Conservation (phyloP, 2,888 invertebrate genomes). For the Hydrotaea cyrtoneurina region DNA sequence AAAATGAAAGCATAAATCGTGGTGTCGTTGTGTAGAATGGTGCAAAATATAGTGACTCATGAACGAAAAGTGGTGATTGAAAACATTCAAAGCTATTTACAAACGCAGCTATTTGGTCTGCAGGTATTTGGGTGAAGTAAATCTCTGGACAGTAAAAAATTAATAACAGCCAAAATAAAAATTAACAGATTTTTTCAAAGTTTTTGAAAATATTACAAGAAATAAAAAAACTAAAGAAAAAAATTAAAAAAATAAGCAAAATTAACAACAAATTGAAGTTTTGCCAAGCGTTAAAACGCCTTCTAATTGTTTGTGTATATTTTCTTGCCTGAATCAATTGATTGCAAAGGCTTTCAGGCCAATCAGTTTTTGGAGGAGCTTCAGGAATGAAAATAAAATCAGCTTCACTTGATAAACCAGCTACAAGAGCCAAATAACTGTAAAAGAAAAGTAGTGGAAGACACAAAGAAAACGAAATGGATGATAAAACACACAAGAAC, state of each 20-base stretch:
- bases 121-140: constrained; percentile 30
- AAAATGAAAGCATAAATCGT: background rate
- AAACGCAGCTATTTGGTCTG: constrained; percentile 34
- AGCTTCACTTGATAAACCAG: constrained; percentile 91
- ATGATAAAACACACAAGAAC: constrained; percentile 60
- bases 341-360: constrained; percentile 89
- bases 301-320: constrained; percentile 44
- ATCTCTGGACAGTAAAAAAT: constrained; percentile 35
- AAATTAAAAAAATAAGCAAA: constrained; percentile 57
- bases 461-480: constrained; percentile 58
- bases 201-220: constrained; percentile 37
- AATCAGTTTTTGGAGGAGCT: constrained; percentile 89
- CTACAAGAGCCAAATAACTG: constrained; percentile 93
- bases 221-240: constrained; percentile 43
- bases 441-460: constrained; percentile 72
- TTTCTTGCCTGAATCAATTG: constrained; percentile 86
- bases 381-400: constrained; percentile 95
- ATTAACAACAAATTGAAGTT: constrained; percentile 66
- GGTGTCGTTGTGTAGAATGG: background rate
- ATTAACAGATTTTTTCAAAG: constrained; percentile 41
- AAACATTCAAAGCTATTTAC: constrained; percentile 24
- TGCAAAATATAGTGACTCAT: constrained; percentile 30
- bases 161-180: constrained; percentile 60
- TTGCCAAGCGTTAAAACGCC: constrained; percentile 42
- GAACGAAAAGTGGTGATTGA: constrained; percentile 12